A percentile compares a stretch with the other conserved stretches of the same genome.
These are phyloP conservation scores for Neosilurus hyrtlii DNA, from an alignment of 2,797 vertebrate genomes.

Conservation along the genomic window DNA sequence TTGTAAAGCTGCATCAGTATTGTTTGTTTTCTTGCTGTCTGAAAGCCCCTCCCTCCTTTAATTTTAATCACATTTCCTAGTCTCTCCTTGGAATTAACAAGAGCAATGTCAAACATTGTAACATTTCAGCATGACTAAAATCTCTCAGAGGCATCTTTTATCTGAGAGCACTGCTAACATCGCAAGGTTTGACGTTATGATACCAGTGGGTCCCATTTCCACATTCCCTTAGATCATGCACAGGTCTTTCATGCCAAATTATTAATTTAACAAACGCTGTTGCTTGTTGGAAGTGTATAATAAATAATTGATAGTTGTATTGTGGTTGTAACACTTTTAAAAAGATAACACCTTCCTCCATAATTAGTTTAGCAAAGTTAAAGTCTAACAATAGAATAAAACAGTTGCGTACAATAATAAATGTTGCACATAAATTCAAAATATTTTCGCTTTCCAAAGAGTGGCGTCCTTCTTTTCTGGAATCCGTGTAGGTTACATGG, in stretches of 20 bases:
- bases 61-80: conserved; percentile 35
- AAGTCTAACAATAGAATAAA: neutral
- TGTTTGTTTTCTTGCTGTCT: conserved; percentile 26
- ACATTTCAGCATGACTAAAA: conserved; percentile 20
- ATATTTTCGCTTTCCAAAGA: neutral
- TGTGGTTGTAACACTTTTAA: conserved; percentile 12
- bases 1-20: conserved; percentile 5
- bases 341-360: neutral
- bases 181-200: neutral
- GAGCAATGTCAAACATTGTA: conserved; percentile 37
- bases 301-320: conserved; percentile 22
- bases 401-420: neutral
- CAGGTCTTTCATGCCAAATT: neutral
- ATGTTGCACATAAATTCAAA: neutral
- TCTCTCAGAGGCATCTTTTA: neutral
- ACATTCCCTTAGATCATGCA: conserved; percentile 24
- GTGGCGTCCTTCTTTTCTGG: neutral
- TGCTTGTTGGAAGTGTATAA: neutral
- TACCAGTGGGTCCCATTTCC: conserved; percentile 18
- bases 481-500: neutral
- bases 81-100: conserved; percentile 41
- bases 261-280: conserved; percentile 37
- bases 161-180: neutral
- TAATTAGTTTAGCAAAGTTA: neutral
- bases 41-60: conserved; percentile 12